These are phyloP conservation scores for Trichogramma pretiosum DNA, from an alignment of 1,140 invertebrate genomes.

Conservation along the genomic window DNA sequence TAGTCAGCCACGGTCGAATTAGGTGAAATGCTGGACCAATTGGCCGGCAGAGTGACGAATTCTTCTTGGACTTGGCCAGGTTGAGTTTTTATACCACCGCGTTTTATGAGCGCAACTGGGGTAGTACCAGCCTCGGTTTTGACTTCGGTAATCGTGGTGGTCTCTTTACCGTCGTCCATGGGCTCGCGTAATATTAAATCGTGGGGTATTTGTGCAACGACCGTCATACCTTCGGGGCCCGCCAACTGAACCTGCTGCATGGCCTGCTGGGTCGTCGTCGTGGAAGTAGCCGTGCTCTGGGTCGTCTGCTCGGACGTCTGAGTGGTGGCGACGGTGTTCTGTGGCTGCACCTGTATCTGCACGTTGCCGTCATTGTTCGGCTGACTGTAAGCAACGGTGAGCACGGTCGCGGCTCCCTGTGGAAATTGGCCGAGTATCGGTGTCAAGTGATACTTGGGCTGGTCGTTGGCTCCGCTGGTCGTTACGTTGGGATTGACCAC, in stretches of 20 bases:
- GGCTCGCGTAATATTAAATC: slow-evolving; percentile 53
- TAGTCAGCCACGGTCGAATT: slow-evolving; percentile 71
- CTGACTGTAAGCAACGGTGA: slow-evolving; percentile 63
- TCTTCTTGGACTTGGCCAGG: slow-evolving; percentile 36
- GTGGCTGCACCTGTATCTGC: slow-evolving; percentile 46
- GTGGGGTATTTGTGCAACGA: slow-evolving; percentile 57
- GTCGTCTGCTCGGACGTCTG: slow-evolving; percentile 46
- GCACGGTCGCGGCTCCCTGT: slow-evolving; percentile 53
- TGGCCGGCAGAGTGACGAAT: slow-evolving; percentile 36
- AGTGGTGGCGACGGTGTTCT: slow-evolving; percentile 43
- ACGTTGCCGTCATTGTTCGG: slow-evolving; percentile 48
- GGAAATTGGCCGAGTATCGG: slow-evolving; percentile 51
- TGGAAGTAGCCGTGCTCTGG: slow-evolving; percentile 40
- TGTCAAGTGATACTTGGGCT: slow-evolving; percentile 60
- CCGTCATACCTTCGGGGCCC: slow-evolving; percentile 53
- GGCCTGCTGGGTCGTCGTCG: slow-evolving; percentile 38
- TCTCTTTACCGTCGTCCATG: slow-evolving; percentile 44
- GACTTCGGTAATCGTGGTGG: slow-evolving; percentile 24
- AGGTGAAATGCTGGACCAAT: slow-evolving; percentile 65
- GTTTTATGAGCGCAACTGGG: slow-evolving; percentile 48
- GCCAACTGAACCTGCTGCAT: slow-evolving; percentile 42
- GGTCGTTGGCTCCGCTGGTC: slow-evolving; percentile 43
- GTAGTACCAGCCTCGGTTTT: slow-evolving; percentile 38
- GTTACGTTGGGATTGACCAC: slow-evolving; percentile 55
- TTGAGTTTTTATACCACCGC: slow-evolving; percentile 41